Base-by-base conservation (phyloP, 2,113 vertebrate genomes). In the Beaufortia kweichowensis region DNA sequence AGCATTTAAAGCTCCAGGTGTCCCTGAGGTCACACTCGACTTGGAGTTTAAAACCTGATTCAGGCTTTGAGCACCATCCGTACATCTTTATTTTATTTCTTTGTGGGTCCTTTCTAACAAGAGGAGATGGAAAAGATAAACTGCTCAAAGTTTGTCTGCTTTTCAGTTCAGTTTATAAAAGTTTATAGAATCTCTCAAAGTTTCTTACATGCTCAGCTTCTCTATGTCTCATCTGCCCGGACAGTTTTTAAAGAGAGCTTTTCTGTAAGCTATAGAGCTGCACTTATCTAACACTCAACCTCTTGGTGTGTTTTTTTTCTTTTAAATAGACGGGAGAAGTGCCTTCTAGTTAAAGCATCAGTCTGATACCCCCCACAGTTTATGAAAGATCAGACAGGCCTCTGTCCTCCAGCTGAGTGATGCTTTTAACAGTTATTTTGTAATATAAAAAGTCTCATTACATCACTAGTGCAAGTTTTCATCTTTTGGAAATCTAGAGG, bases 331-430 rank as follows among this genome's bases (percentile, higher is more conserved):
- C 3, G 43, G 29, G 31, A 66, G 33, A 66, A 31, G 4, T 55
- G 39, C 29, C 28, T 33, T 24, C 12, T 29, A 26, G 33, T 62
- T 66, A 41, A n/a, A 29, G 21, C 59, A 41, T 70, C 46, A 28
- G 33, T 11, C 19, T 43, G 39, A 50, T 24, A 15, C 64, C 62
- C 48, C 46, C 33, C 41, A 41, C 24, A n/a, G 53, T 41, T 9
- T 31, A 28, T 66, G 35, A 23, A 65, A 57, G 39, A 67, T 60
- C 57, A 48, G 29, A 11, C 66, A 46, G 56, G 53, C 23, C 28
- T 71, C 59, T 80, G 28, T 29, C 48, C 21, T 76, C 65, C 67
- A 74, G 75, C 56, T 73, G 29, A 75, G 55, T 71, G 21, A 35
- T 21, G 75, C 69, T 71, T 21, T 17, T 56, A 62, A 19, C 26